Conservation (phyloP, 2,113 vertebrate genomes). For the Chitala chitala region DNA sequence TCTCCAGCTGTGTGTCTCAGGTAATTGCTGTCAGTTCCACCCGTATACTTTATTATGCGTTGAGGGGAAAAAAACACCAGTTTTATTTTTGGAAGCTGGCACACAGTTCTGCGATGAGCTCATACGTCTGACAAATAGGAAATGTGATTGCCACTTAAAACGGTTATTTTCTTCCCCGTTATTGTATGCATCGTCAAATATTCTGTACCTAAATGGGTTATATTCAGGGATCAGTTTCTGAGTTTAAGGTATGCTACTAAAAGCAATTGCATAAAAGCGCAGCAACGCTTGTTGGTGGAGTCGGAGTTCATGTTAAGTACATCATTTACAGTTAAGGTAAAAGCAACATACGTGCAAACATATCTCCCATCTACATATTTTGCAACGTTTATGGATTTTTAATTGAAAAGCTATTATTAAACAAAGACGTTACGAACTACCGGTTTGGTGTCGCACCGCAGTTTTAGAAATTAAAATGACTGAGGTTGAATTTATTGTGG, state of each 20-base stretch:
- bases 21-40: not conserved
- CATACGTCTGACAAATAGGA: not conserved
- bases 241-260: not conserved
- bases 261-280: not conserved
- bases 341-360: no score
- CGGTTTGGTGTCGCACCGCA: no score
- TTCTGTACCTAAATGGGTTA: not conserved
- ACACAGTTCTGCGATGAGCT: not conserved
- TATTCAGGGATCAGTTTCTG: not conserved
- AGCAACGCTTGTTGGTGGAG: not conserved
- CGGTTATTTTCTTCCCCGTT: not conserved
- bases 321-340: no score
- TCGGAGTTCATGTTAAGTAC: no score
- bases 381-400: no score
- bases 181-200: not conserved
- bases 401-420: no score
- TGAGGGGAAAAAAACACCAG: not conserved
- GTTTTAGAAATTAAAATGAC: no score
- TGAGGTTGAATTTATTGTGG: no score
- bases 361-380: no score
- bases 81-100: not conserved
- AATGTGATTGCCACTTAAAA: not conserved
- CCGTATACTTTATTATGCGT: not conserved
- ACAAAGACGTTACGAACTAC: no score
- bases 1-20: not conserved